A percentile compares a stretch with the other conserved stretches of the same genome.
phyloP scores from a whole-genome alignment of 2,888 invertebrate species.

The Hyppa rectilinea region DNA sequence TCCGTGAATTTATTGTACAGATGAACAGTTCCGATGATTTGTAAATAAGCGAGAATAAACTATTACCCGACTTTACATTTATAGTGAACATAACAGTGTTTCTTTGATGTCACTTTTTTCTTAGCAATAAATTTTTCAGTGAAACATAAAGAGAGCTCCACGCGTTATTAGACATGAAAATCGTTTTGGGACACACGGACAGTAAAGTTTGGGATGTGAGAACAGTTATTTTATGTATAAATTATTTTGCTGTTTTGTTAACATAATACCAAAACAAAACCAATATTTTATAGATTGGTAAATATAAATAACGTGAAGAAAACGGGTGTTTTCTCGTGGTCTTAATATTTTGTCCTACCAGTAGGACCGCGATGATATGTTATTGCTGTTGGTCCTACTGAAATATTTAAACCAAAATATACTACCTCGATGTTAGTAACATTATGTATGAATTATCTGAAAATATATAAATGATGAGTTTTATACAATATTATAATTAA shows the following conservation, averaged over 20 bases:
- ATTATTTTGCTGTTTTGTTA: neutral
- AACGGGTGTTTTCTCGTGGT: too few relatives aligned
- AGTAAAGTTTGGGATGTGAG: constrained; percentile 1
- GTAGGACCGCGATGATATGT: too few relatives aligned
- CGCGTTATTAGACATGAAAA: constrained; percentile 83
- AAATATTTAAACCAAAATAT: too few relatives aligned
- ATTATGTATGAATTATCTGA: neutral
- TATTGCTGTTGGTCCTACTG: too few relatives aligned
- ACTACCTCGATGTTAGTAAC: too few relatives aligned
- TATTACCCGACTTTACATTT: constrained; percentile 71
- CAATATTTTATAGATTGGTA: too few relatives aligned
- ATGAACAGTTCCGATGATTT: constrained; percentile 65
- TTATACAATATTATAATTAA: too few relatives aligned
- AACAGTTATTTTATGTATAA: neutral
- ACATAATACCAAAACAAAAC: neutral
- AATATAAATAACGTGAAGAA: neutral
- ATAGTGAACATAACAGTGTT: constrained; percentile 74
- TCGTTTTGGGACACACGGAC: constrained; percentile 74
- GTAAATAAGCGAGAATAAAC: constrained; percentile 66
- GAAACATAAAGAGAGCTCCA: constrained; percentile 79
- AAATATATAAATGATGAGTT: too few relatives aligned
- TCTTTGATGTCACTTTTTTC: constrained; percentile 88
- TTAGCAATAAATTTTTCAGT: constrained; percentile 83
- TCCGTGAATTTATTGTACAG: constrained; percentile 61
- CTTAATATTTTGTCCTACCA: too few relatives aligned